phyloP scores from a whole-genome alignment of 2,797 vertebrate genomes.

The Gymnothorax reevesii region DNA sequence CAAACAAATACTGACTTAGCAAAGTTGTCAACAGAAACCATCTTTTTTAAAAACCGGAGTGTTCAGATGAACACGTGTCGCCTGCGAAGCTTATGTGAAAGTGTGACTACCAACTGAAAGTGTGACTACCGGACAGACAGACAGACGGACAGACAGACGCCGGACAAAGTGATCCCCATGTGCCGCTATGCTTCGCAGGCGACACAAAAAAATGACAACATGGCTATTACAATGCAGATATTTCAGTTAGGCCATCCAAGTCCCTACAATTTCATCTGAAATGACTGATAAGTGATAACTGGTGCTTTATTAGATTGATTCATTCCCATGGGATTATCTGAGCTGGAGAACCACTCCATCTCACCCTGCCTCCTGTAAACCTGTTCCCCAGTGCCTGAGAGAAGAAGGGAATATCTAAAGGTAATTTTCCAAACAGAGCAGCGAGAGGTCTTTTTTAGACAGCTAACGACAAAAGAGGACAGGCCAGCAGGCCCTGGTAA shows the following conservation, averaged over 20 bases:
- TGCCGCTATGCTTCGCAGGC: too few relatives aligned
- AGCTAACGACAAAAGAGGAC: not conserved
- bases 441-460: not conserved
- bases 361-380: not conserved
- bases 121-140: too few relatives aligned
- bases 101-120: too few relatives aligned
- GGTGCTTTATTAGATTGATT: not conserved
- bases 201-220: not conserved
- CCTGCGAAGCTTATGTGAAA: too few relatives aligned
- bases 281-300: conserved; percentile 9
- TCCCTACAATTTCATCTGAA: not conserved
- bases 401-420: conserved; percentile 4
- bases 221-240: not conserved
- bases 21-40: not conserved
- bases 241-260: not conserved
- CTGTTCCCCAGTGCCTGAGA: not conserved
- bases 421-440: conserved; percentile 13
- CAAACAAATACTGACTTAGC: not conserved
- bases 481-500: conserved; percentile 53
- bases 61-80: too few relatives aligned
- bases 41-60: too few relatives aligned
- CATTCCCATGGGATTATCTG: not conserved
- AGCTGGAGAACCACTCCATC: not conserved
- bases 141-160: too few relatives aligned
- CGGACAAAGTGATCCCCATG: too few relatives aligned